phyloP scores from a whole-genome alignment of 2,888 invertebrate genomes.

The Drosophila mayaguana region DNA sequence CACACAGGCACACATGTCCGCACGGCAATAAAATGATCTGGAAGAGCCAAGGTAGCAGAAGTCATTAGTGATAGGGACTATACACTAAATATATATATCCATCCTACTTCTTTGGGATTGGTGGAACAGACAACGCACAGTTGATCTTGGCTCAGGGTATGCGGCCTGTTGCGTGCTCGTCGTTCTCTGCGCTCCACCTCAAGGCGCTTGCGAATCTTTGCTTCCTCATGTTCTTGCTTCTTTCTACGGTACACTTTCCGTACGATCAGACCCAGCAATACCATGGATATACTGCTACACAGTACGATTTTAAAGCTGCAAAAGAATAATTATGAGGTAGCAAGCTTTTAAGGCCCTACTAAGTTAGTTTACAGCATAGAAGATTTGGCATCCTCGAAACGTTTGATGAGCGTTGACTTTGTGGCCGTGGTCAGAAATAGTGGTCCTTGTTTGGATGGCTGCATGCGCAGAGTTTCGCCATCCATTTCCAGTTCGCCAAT shows the following conservation, averaged over 20 bases:
- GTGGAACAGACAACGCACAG: slow-evolving; percentile 94
- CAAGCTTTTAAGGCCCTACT: neutral
- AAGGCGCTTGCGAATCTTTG: slow-evolving; percentile 85
- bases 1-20: slow-evolving; percentile 95
- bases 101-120: slow-evolving; percentile 92
- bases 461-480: slow-evolving; percentile 88
- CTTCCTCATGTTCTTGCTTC: slow-evolving; percentile 87
- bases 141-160: slow-evolving; percentile 88
- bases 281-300: slow-evolving; percentile 87
- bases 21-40: slow-evolving; percentile 94
- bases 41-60: slow-evolving; percentile 59
- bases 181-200: slow-evolving; percentile 89
- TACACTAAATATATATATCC: neutral
- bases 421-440: slow-evolving; percentile 93
- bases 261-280: slow-evolving; percentile 86
- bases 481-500: slow-evolving; percentile 92
- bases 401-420: slow-evolving; percentile 90
- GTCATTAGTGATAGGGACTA: neutral
- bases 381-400: slow-evolving; percentile 89
- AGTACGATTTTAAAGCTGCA: slow-evolving; percentile 86
- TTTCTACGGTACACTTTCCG: slow-evolving; percentile 86
- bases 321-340: neutral
- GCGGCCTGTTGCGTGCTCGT: slow-evolving; percentile 87
- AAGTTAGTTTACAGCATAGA: slow-evolving; percentile 87
- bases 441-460: slow-evolving; percentile 90